Base-by-base conservation (phyloP, 2,888 invertebrate genomes). In the Rhynchonema sp. region DNA sequence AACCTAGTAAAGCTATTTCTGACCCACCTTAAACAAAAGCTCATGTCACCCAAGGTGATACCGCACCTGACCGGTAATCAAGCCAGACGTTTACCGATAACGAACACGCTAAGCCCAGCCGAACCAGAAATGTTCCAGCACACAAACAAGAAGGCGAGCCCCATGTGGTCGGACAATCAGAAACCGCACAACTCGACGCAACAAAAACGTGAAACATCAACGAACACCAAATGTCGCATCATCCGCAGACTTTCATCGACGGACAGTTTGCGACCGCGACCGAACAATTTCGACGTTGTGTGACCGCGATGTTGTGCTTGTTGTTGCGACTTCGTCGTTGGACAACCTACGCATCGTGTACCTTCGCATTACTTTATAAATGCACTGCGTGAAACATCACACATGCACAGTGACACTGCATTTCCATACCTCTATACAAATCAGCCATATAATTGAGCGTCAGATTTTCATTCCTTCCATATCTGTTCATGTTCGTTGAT, bases 191-290 rank as follows among this genome's bases (percentile, higher is more conserved):
- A 38, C 38, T 38, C 38, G 20, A 13, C 38, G 20, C 9, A 13
- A 38, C 9, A 20, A 20, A 38, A 9, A 38, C 38, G 13, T 38
- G 38, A 38, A 38, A 38, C 38, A 38, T 13, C 38, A 20, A 38
- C 20, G 20, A 38, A 9, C 9, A 90, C 83, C 71, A 94, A 78
- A 72, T 86, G 83, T 23, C 87, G 58, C 13, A 61, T 3, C 30
- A 70, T 64, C 54, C 70, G 62, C 30, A 67, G 53, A 2, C 66
- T 61, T 60, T 68, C 69, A 6, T 60, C 62, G 52, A 65, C 66
- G 2, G 64, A 58, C 63, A 69, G 65, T 17, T 65, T 63, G 3
- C 59, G 55, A 2, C 69, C 69, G 55, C 66, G 62, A 25, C 66
- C 64, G 53, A 59, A 68, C 49, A 70, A 61, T 1, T 63, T 57